Base-by-base conservation (phyloP, 2,888 invertebrate genomes). In the Uropetala carovei region DNA sequence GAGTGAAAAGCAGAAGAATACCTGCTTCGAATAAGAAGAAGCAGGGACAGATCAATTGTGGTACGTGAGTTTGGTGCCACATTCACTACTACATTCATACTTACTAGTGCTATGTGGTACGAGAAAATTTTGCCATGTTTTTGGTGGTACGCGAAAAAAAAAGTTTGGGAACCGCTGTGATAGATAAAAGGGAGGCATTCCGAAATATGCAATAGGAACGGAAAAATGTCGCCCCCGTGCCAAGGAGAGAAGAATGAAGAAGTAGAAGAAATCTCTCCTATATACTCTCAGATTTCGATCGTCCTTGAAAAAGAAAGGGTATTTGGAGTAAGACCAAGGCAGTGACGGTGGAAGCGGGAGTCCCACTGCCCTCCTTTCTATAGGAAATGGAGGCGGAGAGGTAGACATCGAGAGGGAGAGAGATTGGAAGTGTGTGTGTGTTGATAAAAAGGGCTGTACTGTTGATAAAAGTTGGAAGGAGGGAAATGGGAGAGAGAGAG, bases 301-400 rank as follows among this genome's bases (percentile, higher is more conserved):
- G 75, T 75, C 75, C 75, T 75, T 75, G 75, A 75, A 27, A 75
- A 75, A 27, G 68, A 68, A 18, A 22, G 68, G 18, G 18, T 68
- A 68, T 68, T 68, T 9, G 68, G 68, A 68, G 68, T 68, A 68
- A 68, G 75, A 27, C 5, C 75, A 27, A 75, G 22, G 75, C 4
- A 13, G 0, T 27, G 75, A 22, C 27, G 18, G 75, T 27, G 75
- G 75, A 75, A 64, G 64, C n/a, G 64, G 64, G 64, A 75, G 27
- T 75, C 75, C 75, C 22, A n/a, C 22, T 68, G n/a, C 22, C 68
- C 68, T 75, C 75, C 75, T 75, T 75, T 75, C 75, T 68, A 22
- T 75, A 10, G 8, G 75, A 43, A 43, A 43, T 43, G 43, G 43
- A 43, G 43, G 5, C 5, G 43, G 27, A 75, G 75, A 75, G 13